phyloP scores from a whole-genome alignment of 2,113 vertebrate genomes.

The Onychorhynchus coronatus region DNA sequence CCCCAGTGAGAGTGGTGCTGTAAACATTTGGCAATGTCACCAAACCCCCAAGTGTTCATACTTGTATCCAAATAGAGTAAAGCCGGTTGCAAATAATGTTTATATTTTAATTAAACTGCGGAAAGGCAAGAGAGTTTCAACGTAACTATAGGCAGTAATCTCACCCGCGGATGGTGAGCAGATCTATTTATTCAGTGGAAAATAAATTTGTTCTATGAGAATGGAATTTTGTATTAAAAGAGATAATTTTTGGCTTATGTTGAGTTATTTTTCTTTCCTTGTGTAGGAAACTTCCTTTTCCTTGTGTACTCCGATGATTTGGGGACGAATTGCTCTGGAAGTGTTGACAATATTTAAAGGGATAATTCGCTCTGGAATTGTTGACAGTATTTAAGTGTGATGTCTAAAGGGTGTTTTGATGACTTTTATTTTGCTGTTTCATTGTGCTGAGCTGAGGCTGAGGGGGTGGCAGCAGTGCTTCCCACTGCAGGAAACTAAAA shows the following conservation, averaged over 20 bases:
- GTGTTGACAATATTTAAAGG: neutral
- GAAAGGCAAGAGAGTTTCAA: constrained; percentile 51
- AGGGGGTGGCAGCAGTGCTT: constrained; percentile 15
- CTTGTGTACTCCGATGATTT: neutral
- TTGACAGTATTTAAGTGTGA: neutral
- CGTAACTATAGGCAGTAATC: constrained; percentile 40
- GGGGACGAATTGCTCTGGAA: neutral
- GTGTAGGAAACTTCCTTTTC: constrained; percentile 48
- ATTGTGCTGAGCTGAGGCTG: constrained; percentile 3
- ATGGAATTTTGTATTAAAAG: constrained; percentile 75
- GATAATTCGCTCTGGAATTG: neutral
- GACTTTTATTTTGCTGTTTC: constrained; percentile 24
- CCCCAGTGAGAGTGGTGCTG: constrained; percentile 61
- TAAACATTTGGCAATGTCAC: constrained; percentile 31
- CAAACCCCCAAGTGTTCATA: constrained; percentile 4
- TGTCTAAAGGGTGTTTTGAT: neutral
- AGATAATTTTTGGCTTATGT: constrained; percentile 60
- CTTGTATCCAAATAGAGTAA: constrained; percentile 57
- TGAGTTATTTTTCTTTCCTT: constrained; percentile 56
- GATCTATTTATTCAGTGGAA: constrained; percentile 71
- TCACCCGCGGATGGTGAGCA: constrained; percentile 6
- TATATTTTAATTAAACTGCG: constrained; percentile 68
- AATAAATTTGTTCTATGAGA: constrained; percentile 72
- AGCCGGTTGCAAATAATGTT: constrained; percentile 57
- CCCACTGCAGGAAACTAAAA: neutral